Conservation (phyloP, 2,113 vertebrate species). For the Riparia riparia region DNA sequence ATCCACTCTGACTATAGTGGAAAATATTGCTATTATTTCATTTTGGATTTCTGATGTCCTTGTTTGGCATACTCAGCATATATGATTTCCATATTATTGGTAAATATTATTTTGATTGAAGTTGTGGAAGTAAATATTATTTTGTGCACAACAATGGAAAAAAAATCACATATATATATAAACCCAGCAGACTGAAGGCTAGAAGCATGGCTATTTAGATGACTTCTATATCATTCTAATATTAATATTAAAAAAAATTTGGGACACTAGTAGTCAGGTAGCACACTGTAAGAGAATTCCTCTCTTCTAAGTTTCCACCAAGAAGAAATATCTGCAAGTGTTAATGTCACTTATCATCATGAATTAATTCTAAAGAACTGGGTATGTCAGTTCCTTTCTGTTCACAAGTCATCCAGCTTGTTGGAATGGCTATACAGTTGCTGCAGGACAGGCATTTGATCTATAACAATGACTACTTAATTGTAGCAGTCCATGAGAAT, state of each 20-base stretch:
- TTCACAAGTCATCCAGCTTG: neutral
- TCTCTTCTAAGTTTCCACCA: neutral
- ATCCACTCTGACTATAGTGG: neutral
- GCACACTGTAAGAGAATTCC: neutral
- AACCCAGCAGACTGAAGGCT: neutral
- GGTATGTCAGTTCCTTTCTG: neutral
- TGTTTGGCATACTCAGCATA: neutral
- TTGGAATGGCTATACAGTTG: neutral
- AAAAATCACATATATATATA: neutral
- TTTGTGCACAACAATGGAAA: neutral
- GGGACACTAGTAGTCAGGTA: neutral
- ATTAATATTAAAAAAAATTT: neutral
- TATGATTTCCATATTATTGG: neutral
- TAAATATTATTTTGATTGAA: neutral
- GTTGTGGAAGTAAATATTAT: neutral
- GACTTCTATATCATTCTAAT: neutral
- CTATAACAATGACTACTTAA: neutral
- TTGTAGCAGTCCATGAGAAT: neutral
- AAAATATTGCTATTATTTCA: neutral
- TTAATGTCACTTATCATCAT: neutral
- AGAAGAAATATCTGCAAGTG: neutral
- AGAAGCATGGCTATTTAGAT: neutral
- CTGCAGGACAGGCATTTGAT: neutral
- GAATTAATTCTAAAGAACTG: neutral
- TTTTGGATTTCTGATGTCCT: neutral